A percentile compares a stretch with the other conserved stretches of the same genome.
phyloP scores from a whole-genome alignment of 2,888 invertebrate genomes.

The Rhogogaster chlorosoma region DNA sequence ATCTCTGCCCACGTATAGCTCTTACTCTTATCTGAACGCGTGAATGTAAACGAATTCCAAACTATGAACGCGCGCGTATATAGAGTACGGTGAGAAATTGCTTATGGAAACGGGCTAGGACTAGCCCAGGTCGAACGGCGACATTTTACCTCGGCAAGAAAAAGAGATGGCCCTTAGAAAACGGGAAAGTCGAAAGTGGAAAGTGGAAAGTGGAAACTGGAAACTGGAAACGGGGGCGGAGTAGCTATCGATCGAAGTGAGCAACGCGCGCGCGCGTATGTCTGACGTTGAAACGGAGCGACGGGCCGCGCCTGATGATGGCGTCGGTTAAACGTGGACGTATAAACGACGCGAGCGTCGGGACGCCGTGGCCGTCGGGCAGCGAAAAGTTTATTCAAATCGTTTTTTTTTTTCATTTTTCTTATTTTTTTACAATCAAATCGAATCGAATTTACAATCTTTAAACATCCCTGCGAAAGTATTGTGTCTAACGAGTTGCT shows the following conservation, averaged over 20 bases:
- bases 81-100: background rate
- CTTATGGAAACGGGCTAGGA: background rate
- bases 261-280: slow-evolving; percentile 28
- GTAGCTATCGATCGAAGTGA: slow-evolving; percentile 37
- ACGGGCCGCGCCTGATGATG: slow-evolving; percentile 47
- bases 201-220: slow-evolving; percentile 14
- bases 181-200: slow-evolving; percentile 18
- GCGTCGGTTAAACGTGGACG: slow-evolving; percentile 32
- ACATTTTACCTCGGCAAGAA: background rate
- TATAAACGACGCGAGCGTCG: slow-evolving; percentile 16
- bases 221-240: slow-evolving; percentile 47
- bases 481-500: background rate
- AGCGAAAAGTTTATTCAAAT: background rate
- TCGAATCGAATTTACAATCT: background rate
- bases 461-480: background rate
- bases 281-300: slow-evolving; percentile 1
- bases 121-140: background rate
- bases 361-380: slow-evolving; percentile 14
- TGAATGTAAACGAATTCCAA: background rate
- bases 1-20: background rate
- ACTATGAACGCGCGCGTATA: background rate
- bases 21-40: background rate
- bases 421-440: background rate
- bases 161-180: background rate
- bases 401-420: background rate